phyloP scores from a whole-genome alignment of 2,797 vertebrate genomes.

The Zenarchopterus dispar region DNA sequence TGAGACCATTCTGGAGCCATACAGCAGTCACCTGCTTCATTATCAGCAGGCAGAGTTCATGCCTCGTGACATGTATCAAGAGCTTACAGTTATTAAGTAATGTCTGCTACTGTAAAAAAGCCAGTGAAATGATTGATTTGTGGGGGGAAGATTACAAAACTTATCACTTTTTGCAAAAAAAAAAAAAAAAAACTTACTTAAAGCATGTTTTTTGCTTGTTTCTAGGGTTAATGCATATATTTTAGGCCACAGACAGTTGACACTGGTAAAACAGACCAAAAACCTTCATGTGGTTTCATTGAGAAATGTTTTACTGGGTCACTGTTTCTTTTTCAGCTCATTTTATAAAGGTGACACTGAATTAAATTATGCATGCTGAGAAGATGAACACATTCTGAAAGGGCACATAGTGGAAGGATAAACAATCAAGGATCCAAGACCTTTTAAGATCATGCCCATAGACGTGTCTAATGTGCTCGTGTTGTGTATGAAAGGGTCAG shows the following conservation, averaged over 20 bases:
- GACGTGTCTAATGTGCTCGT: conserved; percentile 31
- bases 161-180: background rate
- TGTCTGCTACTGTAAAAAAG: conserved; percentile 63
- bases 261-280: conserved; percentile 3
- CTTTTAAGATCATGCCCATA: conserved; percentile 35
- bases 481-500: conserved; percentile 55
- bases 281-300: conserved; percentile 9
- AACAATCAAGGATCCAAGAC: conserved; percentile 42
- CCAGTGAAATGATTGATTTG: conserved; percentile 36
- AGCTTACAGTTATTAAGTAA: conserved; percentile 70
- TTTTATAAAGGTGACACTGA: conserved; percentile 43
- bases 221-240: conserved; percentile 11
- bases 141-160: conserved; percentile 3
- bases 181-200: background rate
- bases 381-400: conserved; percentile 43
- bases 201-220: conserved; percentile 15
- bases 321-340: conserved; percentile 28
- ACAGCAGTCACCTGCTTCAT: conserved; percentile 88
- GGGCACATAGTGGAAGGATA: conserved; percentile 59
- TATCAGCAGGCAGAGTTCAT: conserved; percentile 85
- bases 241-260: background rate
- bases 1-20: conserved; percentile 85
- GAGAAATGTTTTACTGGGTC: conserved; percentile 32
- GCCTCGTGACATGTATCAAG: conserved; percentile 83
- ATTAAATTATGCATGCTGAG: conserved; percentile 54